These are phyloP conservation scores for Plagiodera versicolora DNA, from an alignment of 2,888 invertebrate species.

Conservation along the genomic window DNA sequence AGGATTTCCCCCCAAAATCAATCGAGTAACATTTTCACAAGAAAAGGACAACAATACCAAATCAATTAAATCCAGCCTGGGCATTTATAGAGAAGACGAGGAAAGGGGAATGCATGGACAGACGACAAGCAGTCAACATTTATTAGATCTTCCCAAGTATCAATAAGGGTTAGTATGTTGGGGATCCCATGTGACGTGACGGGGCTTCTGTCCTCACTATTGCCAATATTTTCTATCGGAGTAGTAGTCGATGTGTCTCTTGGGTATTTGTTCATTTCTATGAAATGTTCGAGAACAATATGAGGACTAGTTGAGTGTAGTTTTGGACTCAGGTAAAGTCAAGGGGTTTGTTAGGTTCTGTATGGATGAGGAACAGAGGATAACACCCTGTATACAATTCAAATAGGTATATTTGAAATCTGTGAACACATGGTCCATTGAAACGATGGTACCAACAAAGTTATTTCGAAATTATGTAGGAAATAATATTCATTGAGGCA, in stretches of 20 bases:
- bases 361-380: no score
- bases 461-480: no score
- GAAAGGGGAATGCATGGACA: constrained; percentile 24
- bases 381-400: no score
- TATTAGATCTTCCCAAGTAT: constrained; percentile 31
- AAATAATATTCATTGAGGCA: no score
- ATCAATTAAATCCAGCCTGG: constrained; percentile 30
- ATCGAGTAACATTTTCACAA: constrained; percentile 27
- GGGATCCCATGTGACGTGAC: constrained; percentile 22
- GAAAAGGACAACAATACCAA: constrained; percentile 25
- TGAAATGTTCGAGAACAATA: not conserved
- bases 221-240: not conserved
- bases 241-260: not conserved
- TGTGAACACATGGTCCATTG: no score
- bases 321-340: no score
- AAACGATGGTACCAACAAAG: no score
- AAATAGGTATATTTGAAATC: no score
- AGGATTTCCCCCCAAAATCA: constrained; percentile 21
- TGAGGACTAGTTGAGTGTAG: no score
- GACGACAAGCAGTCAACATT: constrained; percentile 35
- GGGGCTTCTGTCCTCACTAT: not conserved
- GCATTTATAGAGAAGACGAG: constrained; percentile 18
- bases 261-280: not conserved
- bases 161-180: constrained; percentile 30
- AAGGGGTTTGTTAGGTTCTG: no score